Evolutionary conservation across 2,888 invertebrate species (phyloP), one percentile per base, ranked within the genome.

Genomic region (Listrodromus nycthemerus): DNA sequence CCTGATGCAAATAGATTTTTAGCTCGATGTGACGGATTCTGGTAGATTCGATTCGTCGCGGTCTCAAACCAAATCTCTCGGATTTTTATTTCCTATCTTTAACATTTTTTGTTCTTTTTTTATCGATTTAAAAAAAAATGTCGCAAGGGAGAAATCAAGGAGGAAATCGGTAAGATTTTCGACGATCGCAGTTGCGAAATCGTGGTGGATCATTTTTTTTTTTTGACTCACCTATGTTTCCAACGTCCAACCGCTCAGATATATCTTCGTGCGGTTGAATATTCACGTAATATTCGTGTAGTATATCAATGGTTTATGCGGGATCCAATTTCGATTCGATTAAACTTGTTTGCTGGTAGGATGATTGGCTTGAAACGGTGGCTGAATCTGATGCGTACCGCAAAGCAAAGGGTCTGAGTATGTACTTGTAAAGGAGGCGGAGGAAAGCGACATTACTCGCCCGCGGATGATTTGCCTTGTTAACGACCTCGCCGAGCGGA

Each of bases 401-500:
- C 63, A 84, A 84, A 84, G 83, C 82, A 85, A 86, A 83, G 82
- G 85, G 82, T 33, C 77, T 75, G 80, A 71, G 75, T 73, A 74
- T 73, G 86, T 85, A 87, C 83, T 82, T 84, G 86, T 81, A 83
- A 71, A 84, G 76, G 67, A 83, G 76, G 76, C 37, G 66, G 76
- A 77, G 77, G 76, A 50, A 74, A 87, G 80, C 86, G 87, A 85
- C 87, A 86, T 87, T 86, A 85, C 85, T 86, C 75, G 87, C 87
- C 87, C 87, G 87, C 87, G 87, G 87, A 86, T 87, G 87, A 86
- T 87, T 87, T 85, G 85, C 86, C 86, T 87, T 87, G 84, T 86
- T 87, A 87, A 83, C 85, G 85, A 85, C 77, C 89, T 89, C 85
- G 89, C 83, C 87, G 88, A 88, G 89, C 88, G 83, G 70, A 83